These are phyloP conservation scores for Oscarella lobularis DNA, from an alignment of 37 sponge, comb jelly and placozoan genomes.

Conservation along the genomic window DNA sequence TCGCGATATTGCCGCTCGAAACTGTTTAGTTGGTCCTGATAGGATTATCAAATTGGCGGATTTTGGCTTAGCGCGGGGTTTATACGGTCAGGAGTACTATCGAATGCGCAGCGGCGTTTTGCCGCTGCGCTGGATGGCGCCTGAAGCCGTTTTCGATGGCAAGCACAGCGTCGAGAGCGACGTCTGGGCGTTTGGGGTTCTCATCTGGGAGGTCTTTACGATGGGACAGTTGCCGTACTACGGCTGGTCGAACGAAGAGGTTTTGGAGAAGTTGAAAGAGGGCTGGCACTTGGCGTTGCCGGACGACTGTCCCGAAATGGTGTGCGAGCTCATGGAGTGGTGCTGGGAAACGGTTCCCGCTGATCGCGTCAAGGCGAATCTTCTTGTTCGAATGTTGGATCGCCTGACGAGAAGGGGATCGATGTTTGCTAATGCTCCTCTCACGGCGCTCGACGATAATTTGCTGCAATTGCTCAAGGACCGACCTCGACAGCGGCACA, in stretches of 20 bases:
- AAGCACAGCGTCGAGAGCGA: not conserved
- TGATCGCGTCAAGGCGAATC: not conserved
- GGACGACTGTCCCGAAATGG: not conserved
- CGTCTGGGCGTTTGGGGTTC: not conserved
- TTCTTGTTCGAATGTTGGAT: not conserved
- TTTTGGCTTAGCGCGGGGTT: not conserved
- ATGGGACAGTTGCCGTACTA: not conserved
- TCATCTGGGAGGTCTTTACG: not conserved
- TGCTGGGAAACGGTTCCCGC: not conserved
- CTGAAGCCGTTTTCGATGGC: not conserved
- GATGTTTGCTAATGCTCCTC: no score
- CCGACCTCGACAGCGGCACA: no score
- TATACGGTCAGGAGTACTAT: not conserved
- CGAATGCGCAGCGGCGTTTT: not conserved
- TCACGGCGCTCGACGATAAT: no score
- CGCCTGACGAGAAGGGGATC: not conserved
- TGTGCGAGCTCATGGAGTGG: conserved; percentile 1
- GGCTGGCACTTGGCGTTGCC: not conserved
- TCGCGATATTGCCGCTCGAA: not conserved
- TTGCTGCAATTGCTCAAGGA: no score
- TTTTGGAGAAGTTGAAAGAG: not conserved
- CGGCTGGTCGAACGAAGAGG: not conserved
- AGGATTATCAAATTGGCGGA: not conserved
- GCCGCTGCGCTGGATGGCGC: not conserved
- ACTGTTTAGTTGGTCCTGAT: not conserved